Conservation (phyloP, 2,113 vertebrate species). For the Bucco capensis region DNA sequence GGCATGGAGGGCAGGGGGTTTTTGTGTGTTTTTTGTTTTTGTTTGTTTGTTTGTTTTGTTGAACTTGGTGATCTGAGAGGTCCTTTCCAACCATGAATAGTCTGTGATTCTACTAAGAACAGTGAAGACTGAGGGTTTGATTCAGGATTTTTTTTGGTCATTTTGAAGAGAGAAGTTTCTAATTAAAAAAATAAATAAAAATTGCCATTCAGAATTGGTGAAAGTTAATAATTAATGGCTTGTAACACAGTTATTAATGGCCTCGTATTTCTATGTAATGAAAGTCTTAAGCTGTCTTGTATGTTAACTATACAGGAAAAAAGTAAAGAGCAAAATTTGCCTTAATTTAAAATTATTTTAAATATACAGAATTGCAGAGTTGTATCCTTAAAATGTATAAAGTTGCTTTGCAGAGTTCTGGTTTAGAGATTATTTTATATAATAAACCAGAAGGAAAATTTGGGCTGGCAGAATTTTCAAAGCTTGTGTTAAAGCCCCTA, state of each 20-base stretch:
- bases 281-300: conserved; percentile 1
- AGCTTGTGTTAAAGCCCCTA: conserved; percentile 29
- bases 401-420: conserved; percentile 6
- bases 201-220: not conserved
- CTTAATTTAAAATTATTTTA: not conserved
- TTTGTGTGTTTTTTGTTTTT: too few species aligned
- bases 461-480: conserved; percentile 59
- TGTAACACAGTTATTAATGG: conserved; percentile 27
- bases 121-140: not conserved
- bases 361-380: not conserved
- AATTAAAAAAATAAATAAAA: not conserved
- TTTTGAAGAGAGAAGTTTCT: not conserved
- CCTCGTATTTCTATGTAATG: conserved; percentile 27
- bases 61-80: too few species aligned
- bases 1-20: too few species aligned
- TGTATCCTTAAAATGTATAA: not conserved
- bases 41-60: too few species aligned
- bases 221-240: conserved; percentile 39
- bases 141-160: not conserved
- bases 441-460: conserved; percentile 40
- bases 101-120: not conserved
- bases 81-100: too few species aligned
- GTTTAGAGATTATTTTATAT: conserved; percentile 30
- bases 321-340: not conserved
- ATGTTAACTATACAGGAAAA: not conserved